Evolutionary conservation across 2,113 vertebrate species (phyloP).

Genomic region (Chaenocephalus aceratus): DNA sequence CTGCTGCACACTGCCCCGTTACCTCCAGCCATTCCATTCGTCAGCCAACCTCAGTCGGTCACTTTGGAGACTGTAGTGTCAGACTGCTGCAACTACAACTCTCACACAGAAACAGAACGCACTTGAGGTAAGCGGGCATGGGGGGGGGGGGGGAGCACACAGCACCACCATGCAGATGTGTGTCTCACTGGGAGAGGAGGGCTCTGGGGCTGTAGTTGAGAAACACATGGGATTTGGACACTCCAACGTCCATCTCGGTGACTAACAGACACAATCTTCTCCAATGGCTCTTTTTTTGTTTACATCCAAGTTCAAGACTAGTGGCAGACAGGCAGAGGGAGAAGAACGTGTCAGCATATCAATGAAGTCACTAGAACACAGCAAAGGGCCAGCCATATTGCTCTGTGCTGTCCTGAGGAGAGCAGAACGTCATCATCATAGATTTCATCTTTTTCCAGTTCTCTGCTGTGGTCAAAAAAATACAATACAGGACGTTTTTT

Average conservation of each 20-base stretch:
- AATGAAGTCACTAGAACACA: slow-evolving; percentile 9
- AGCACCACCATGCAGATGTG: slow-evolving; percentile 67
- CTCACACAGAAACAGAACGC: background rate
- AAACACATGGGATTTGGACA: slow-evolving; percentile 71
- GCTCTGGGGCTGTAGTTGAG: slow-evolving; percentile 69
- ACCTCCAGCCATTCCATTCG: slow-evolving; percentile 48
- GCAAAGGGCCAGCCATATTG: slow-evolving; percentile 8
- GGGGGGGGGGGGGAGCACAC: slow-evolving; percentile 25
- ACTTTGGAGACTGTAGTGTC: slow-evolving; percentile 10
- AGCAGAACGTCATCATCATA: background rate
- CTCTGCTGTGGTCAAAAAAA: background rate
- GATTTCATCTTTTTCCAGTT: background rate
- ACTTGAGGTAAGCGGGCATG: slow-evolving; percentile 46
- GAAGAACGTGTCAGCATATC: slow-evolving; percentile 35
- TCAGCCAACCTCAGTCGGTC: slow-evolving; percentile 8
- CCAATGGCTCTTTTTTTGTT: slow-evolving; percentile 12
- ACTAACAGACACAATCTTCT: slow-evolving; percentile 50
- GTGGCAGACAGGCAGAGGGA: slow-evolving; percentile 47
- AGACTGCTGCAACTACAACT: background rate
- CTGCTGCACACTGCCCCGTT: slow-evolving; percentile 14
- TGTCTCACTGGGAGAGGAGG: slow-evolving; percentile 74
- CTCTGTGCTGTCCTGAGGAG: background rate
- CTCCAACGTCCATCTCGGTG: slow-evolving; percentile 70
- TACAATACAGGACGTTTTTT: background rate
- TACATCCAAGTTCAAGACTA: slow-evolving; percentile 51